Base-by-base conservation (phyloP, 1,140 invertebrate species). In the Drosophila sturtevanti region DNA sequence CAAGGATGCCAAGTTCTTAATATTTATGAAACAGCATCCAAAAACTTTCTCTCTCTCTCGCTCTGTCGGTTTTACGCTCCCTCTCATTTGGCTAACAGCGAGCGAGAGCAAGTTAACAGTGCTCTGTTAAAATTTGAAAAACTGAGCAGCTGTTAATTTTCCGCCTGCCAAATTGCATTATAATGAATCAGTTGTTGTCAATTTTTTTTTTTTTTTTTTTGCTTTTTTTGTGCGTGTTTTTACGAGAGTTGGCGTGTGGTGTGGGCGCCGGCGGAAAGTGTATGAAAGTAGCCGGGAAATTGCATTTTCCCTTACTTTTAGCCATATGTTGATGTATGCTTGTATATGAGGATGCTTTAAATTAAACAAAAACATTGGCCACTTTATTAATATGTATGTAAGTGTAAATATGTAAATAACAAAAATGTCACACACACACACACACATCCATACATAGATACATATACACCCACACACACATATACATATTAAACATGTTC, bases 351-450 rank as follows among this genome's bases (percentile, higher is more conserved):
- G 27, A 31, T 14, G 27, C 37, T 31, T 59, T 38, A 52, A 61
- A 64, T 35, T 14, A 59, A 63, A 68, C 64, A 68, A 54, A 59
- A 59, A 52, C 34, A 35, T 66, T 66, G 35, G 24, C 51, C 16
- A 60, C 16, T 35, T 31, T 58, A 35, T 27, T 59, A 24, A 21
- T 27, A 10, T 48, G 10, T 48, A 21, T 48, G 63, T 24, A 34
- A 81, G 75, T 75, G 78, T 78, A 70, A 78, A 81, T 85, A 81
- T 87, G 75, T 86, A 79, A 82, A 82, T 85, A 72, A 44, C 31
- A 63, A 44, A 63, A 52, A 37, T 51, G 54, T 37, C 64, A n/a
- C 58, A 10, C 48, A 41, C 59, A 55, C 34, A 52, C 31, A 11
- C 51, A 24, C 67, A 31, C 51, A 14, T 31, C 10, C 55, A 9